Base-by-base conservation (phyloP, 2,797 vertebrate genomes). In the Monodelphis domestica region DNA sequence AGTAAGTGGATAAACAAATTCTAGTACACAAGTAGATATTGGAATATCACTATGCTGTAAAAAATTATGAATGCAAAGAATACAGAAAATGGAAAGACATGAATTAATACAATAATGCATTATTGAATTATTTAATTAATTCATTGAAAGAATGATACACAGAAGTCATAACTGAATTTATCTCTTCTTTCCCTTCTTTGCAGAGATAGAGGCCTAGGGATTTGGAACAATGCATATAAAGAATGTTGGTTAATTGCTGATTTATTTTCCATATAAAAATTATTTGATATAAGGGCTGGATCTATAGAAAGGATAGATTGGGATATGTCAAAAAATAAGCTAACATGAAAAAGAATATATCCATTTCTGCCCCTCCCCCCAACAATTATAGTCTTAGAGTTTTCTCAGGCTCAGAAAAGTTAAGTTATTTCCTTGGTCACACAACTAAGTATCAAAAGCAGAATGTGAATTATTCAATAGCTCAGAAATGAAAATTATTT, bases 401-500 rank as follows among this genome's bases (percentile, higher is more conserved):
- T 78, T n/a, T 78, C 70, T 45, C 38, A 78, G 9, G 3, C 7
- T 78, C 87, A 53, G 51, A 88, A 88, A 88, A 11, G 28, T 88
- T 12, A 53, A 88, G 51, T 53, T 11, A 33, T 33, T 88, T 88
- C 29, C 51, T 30, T 12, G 45, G 52, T 53, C 29, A 53, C 29
- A 6, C 5, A 53, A n/a, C 28, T 33, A 88, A 53, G 30, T 53
- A 33, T 14, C 87, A 53, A 53, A 53, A 11, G 28, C 87, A 88
- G 87, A 50, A 88, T 52, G 51, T 52, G 70, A 78, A 78, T 78
- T 38, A 38, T 38, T 78, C 21, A 26, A 70, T 21, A 38, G n/a
- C 70, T 70, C 63, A 45, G 29, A 52, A 78, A 59, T 53, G 38
- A 59, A 92, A 91, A 93, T 28, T 28, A 17, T 90, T 94, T 91